Evolutionary conservation across 2,888 invertebrate genomes (phyloP).

Genomic region (Suillia variegata): DNA sequence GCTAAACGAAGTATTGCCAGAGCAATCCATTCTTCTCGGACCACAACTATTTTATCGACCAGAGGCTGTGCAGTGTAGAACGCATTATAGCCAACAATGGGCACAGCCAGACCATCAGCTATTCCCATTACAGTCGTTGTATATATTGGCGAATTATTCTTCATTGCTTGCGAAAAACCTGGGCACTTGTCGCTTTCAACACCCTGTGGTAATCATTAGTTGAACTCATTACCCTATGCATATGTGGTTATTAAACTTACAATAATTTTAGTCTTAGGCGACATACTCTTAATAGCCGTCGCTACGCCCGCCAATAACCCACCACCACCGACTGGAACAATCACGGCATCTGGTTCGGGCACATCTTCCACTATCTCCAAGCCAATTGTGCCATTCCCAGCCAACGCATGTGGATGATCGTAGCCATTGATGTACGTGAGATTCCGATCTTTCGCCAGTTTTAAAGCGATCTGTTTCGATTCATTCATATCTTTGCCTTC

Average conservation of each 20-base stretch:
- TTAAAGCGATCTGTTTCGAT: constrained; percentile 77
- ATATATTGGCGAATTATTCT: constrained; percentile 68
- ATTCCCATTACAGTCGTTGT: constrained; percentile 72
- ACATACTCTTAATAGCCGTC: constrained; percentile 80
- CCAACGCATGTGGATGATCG: constrained; percentile 89
- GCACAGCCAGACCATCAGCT: constrained; percentile 84
- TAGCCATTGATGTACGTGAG: constrained; percentile 89
- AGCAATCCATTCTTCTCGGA: constrained; percentile 78
- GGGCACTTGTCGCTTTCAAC: constrained; percentile 87
- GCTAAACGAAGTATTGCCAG: constrained; percentile 74
- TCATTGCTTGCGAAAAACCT: constrained; percentile 75
- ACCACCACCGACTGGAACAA: constrained; percentile 84
- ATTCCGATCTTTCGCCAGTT: constrained; percentile 70
- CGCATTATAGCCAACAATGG: constrained; percentile 81
- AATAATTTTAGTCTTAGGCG: constrained; percentile 78
- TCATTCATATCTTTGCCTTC: constrained; percentile 77
- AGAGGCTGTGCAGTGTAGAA: constrained; percentile 71
- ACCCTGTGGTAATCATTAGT: no score
- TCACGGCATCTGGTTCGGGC: constrained; percentile 78
- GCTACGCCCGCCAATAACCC: constrained; percentile 87
- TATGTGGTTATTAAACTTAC: no score
- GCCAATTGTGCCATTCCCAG: constrained; percentile 89
- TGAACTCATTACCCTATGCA: no score
- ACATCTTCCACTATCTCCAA: constrained; percentile 88
- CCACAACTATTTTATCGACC: constrained; percentile 76